Conservation (phyloP, 2,113 vertebrate species). For the Antennarius striatus region DNA sequence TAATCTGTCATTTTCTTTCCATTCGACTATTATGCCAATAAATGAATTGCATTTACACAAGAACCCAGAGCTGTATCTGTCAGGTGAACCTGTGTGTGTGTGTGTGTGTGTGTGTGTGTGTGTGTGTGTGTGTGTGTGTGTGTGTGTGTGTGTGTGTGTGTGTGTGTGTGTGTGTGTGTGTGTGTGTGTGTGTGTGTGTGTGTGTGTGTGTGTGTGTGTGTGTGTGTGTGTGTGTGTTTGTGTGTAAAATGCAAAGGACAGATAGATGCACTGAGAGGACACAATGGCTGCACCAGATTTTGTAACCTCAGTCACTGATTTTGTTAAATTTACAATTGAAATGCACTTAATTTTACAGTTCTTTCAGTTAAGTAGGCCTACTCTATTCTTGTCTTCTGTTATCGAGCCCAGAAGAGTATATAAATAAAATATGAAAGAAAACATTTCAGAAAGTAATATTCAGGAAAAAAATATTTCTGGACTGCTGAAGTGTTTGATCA, state of each 20-base stretch:
- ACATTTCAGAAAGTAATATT: conserved; percentile 35
- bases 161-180: conserved; percentile 24
- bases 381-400: conserved; percentile 26
- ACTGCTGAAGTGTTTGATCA: conserved; percentile 46
- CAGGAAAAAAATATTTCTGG: conserved; percentile 11
- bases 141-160: conserved; percentile 28
- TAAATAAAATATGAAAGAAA: conserved; percentile 52
- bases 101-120: conserved; percentile 34
- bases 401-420: conserved; percentile 48
- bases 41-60: conserved; percentile 36
- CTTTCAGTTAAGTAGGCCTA: conserved; percentile 7
- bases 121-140: conserved; percentile 20
- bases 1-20: conserved; percentile 3
- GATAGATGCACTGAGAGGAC: conserved; percentile 17
- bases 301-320: conserved; percentile 34
- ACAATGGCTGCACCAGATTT: conserved; percentile 15
- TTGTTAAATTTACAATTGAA: conserved; percentile 23
- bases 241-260: conserved; percentile 34
- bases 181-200: conserved; percentile 20
- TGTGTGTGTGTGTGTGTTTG: conserved; percentile 24
- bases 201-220: conserved; percentile 28
- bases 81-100: conserved; percentile 14
- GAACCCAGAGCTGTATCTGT: conserved; percentile 29
- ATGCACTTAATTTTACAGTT: conserved; percentile 15
- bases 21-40: conserved; percentile 16